phyloP scores from a whole-genome alignment of 2,888 invertebrate species.

The Tetropium fuscum region DNA sequence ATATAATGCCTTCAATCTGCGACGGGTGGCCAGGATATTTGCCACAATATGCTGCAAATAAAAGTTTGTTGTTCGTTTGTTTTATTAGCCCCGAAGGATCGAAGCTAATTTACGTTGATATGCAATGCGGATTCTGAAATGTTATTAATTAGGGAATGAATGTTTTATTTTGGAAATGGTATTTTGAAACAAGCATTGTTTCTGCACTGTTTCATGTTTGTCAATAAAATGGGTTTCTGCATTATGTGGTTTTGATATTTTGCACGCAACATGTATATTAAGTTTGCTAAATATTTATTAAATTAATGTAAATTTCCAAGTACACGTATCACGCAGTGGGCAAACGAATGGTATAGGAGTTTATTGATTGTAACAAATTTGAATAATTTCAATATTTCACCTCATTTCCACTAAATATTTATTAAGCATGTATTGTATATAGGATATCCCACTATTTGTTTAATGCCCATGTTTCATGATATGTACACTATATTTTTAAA shows the following conservation, averaged over 20 bases:
- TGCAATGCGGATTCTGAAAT: constrained; percentile 28
- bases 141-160: constrained; percentile 42
- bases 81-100: constrained; percentile 42
- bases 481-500: no score
- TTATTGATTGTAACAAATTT: no score
- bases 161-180: constrained; percentile 17
- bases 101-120: constrained; percentile 41
- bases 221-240: neutral
- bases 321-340: neutral
- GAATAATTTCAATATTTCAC: no score
- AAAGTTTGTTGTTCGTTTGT: constrained; percentile 38
- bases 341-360: no score
- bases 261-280: constrained; percentile 7
- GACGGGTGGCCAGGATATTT: constrained; percentile 22
- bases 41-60: constrained; percentile 34
- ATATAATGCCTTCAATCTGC: constrained; percentile 5
- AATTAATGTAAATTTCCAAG: neutral
- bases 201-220: neutral
- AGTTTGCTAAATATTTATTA: neutral
- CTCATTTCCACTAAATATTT: no score
- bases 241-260: neutral
- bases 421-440: no score
- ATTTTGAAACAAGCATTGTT: constrained; percentile 17
- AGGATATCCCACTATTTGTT: no score
- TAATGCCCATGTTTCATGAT: no score